Percentiles rank a stretch among this genome's conserved stretches.
Evolutionary conservation across 1,140 invertebrate genomes (phyloP).

Genomic region (Neodiprion pinetum): DNA sequence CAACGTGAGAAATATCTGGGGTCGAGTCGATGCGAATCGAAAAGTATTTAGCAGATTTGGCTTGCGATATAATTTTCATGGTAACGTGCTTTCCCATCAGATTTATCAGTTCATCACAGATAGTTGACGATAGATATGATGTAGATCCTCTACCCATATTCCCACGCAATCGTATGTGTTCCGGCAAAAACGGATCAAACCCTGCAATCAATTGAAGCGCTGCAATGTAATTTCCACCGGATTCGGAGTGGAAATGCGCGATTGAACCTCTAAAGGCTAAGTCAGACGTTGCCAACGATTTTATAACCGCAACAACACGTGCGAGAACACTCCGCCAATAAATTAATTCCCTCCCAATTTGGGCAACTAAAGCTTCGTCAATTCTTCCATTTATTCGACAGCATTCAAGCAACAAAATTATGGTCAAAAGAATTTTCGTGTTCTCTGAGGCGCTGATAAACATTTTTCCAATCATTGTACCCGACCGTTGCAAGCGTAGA

Average conservation of each 20-base stretch:
- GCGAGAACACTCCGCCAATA: slow-evolving; percentile 31
- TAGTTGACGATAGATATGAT: slow-evolving; percentile 32
- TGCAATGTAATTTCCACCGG: slow-evolving; percentile 30
- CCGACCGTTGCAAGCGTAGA: neutral
- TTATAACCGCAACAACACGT: slow-evolving; percentile 28
- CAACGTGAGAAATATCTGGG: slow-evolving; percentile 51
- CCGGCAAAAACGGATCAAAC: slow-evolving; percentile 36
- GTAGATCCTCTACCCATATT: slow-evolving; percentile 19
- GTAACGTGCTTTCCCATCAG: slow-evolving; percentile 37
- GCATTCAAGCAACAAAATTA: neutral
- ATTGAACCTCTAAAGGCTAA: slow-evolving; percentile 25
- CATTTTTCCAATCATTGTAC: neutral
- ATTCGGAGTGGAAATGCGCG: slow-evolving; percentile 21
- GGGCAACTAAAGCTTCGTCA: neutral
- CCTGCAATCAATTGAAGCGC: slow-evolving; percentile 23
- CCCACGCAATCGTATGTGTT: slow-evolving; percentile 37
- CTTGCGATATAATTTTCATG: slow-evolving; percentile 28
- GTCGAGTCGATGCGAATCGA: slow-evolving; percentile 50
- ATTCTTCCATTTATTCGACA: neutral
- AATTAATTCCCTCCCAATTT: neutral
- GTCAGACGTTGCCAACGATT: slow-evolving; percentile 24
- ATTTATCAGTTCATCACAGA: slow-evolving; percentile 35
- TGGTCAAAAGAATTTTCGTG: slow-evolving; percentile 5
- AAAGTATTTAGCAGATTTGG: slow-evolving; percentile 44
- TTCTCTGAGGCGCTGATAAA: slow-evolving; percentile 1